Conservation (phyloP, 92 coral and sea anemone genomes). For the Epizoanthus stellaris region DNA sequence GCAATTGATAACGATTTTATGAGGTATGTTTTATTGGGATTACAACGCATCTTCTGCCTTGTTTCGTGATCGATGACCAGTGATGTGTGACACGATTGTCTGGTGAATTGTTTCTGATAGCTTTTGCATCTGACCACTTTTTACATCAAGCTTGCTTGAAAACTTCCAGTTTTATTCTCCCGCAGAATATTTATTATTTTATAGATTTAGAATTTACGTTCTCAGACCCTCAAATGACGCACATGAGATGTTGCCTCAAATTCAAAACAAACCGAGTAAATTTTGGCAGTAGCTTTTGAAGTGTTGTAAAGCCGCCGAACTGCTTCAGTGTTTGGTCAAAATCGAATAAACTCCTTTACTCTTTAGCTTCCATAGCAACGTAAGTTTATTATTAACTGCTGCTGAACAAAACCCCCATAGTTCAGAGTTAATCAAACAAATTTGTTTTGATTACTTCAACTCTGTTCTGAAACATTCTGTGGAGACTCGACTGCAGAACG, state of each 20-base stretch:
- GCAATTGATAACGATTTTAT: slow-evolving; percentile 34
- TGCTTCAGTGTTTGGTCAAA: neutral
- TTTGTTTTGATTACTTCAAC: neutral
- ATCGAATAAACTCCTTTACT: neutral
- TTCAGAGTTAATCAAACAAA: slow-evolving; percentile 12
- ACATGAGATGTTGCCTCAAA: neutral
- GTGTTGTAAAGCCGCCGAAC: slow-evolving; percentile 15
- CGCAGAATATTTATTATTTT: neutral
- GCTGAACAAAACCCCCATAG: neutral
- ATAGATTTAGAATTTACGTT: neutral
- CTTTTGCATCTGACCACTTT: slow-evolving; percentile 2
- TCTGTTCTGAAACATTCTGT: neutral
- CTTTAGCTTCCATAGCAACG: slow-evolving; percentile 31
- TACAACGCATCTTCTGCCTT: slow-evolving; percentile 22
- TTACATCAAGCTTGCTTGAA: slow-evolving; percentile 15
- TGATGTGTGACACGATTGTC: slow-evolving; percentile 45
- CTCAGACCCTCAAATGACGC: neutral
- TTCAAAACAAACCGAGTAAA: neutral
- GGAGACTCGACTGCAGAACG: neutral
- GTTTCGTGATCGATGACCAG: slow-evolving; percentile 40
- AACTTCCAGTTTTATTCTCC: slow-evolving; percentile 12
- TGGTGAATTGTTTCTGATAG: slow-evolving; percentile 12
- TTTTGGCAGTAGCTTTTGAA: slow-evolving; percentile 13
- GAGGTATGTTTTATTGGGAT: slow-evolving; percentile 26
- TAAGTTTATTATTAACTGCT: slow-evolving; percentile 4